Evolutionary conservation across 37 sponge, comb jelly and placozoan genomes (phyloP), one percentile per base, ranked within the genome.

Genomic region (Haliclona indistincta): DNA sequence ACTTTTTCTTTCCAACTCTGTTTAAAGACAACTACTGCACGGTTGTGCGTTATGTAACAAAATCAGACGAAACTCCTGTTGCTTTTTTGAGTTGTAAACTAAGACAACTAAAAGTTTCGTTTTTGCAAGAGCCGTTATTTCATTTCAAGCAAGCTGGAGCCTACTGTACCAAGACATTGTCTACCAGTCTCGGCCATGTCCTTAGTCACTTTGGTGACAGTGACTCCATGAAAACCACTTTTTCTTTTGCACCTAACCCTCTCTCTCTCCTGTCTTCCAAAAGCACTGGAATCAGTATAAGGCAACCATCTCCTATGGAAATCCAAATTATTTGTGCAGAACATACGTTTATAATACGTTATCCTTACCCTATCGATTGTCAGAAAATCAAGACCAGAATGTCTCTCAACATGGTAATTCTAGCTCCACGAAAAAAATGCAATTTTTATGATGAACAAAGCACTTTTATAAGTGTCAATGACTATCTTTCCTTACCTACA

Each of bases 331-430:
- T 3, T 2, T 77, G 78, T 54, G 53, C 40, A 1, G 1, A 13
- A 2, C 45, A 44, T n/a, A 63, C 1, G 26, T 15, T 44, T 3
- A 17, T 11, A 11, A 15, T 81, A 0, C 22, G 15, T 10, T 81
- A 63, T 47, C 81, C 71, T 30, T 36, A 71, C 44, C 47, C 80
- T 0, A 29, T 79, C 30, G 70, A 69, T 38, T 52, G 68, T 3
- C 7, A 30, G 8, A 41, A 39, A 52, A 40, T 56, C 0, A 22
- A 54, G 3, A 56, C 55, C 40, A 79, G 38, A 43, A 4, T 79
- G 0, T 79, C 71, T 8, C 3, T 23, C 30, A 56, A 56, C 10
- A 47, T 47, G 51, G 15, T 47, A 47, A 47, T 47, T 47, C 51
- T 17, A 15, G 51, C 51, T 47, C 51, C 51, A 10, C 15, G 51